Evolutionary conservation across 2,113 vertebrate genomes (phyloP).

Genomic region (Cheirogaleus medius): DNA sequence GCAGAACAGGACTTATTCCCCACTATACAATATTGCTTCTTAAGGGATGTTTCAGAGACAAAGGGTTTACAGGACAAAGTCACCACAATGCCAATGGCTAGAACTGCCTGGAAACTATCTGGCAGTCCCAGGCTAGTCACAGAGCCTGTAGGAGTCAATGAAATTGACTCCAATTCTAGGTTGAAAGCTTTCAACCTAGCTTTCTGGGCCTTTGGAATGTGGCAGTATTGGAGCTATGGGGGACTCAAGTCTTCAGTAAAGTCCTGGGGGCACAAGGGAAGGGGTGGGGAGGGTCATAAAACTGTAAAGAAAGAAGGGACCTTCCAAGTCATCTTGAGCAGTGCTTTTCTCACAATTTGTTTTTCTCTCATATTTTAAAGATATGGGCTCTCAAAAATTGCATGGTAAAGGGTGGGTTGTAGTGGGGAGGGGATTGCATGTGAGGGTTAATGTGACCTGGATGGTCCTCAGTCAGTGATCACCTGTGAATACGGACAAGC

Average conservation of each 20-base stretch:
- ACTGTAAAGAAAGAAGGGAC: neutral
- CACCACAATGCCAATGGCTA: neutral
- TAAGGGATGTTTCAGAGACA: neutral
- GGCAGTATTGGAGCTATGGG: neutral
- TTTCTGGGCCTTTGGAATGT: neutral
- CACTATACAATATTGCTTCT: neutral
- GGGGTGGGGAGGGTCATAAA: neutral
- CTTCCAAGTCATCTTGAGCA: neutral
- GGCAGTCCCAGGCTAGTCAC: neutral
- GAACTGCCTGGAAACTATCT: neutral
- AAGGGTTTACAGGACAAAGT: neutral
- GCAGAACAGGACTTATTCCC: neutral
- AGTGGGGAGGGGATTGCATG: neutral
- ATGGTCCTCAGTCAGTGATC: neutral
- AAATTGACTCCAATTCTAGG: neutral
- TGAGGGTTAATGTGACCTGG: neutral
- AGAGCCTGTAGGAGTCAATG: neutral
- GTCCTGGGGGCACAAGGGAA: neutral
- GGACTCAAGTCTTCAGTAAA: neutral
- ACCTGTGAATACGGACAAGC: neutral
- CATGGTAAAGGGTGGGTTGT: neutral
- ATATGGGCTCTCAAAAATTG: neutral
- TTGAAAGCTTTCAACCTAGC: neutral
- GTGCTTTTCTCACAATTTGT: neutral
- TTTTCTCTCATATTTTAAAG: slow-evolving; percentile 24